A percentile compares a stretch with the other conserved stretches of the same genome.
Conservation (phyloP, 2,797 vertebrate species). For the Siniperca obscura region DNA sequence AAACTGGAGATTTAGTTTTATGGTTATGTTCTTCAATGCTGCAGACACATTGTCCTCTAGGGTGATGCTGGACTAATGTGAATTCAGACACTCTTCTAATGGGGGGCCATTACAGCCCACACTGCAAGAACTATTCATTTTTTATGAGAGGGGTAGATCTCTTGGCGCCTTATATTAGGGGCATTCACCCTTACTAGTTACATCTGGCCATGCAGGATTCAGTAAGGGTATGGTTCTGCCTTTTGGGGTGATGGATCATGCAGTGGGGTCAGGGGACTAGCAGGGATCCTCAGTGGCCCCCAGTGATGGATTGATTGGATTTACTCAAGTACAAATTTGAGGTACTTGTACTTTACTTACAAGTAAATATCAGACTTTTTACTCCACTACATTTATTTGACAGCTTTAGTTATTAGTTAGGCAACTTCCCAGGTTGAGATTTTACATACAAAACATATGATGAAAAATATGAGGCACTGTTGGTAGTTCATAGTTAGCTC, state of each 20-base stretch:
- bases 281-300: background rate
- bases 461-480: background rate
- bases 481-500: background rate
- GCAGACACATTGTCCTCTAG: conserved; percentile 69
- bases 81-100: conserved; percentile 79
- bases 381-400: background rate
- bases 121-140: conserved; percentile 85
- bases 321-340: background rate
- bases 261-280: conserved; percentile 17
- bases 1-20: conserved; percentile 69
- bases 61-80: conserved; percentile 72
- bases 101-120: conserved; percentile 82
- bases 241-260: conserved; percentile 22
- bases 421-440: background rate
- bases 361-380: no score
- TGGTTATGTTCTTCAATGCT: conserved; percentile 64
- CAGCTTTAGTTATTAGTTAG: background rate
- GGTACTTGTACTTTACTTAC: background rate
- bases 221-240: background rate
- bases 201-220: conserved; percentile 37
- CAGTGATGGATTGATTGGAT: background rate
- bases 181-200: conserved; percentile 54
- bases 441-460: background rate
- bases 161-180: conserved; percentile 62
- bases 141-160: conserved; percentile 85